phyloP scores from a whole-genome alignment of 2,888 invertebrate genomes.

The Tipula vernalis region DNA sequence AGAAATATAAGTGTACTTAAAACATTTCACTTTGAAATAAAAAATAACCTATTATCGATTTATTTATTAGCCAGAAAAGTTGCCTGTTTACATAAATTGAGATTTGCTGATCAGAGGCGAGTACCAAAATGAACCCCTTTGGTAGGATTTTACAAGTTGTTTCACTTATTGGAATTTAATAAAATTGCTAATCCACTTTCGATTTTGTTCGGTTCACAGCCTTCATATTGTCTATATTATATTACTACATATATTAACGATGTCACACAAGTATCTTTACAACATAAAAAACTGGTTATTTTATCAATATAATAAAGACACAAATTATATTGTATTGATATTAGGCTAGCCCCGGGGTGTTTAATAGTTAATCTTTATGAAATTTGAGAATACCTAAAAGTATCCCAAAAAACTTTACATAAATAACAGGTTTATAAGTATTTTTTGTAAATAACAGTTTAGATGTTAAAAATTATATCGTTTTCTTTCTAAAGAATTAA shows the following conservation, averaged over 20 bases:
- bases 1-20: background rate
- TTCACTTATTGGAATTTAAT: background rate
- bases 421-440: background rate
- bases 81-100: background rate
- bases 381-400: background rate
- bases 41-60: background rate
- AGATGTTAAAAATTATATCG: background rate
- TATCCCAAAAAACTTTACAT: background rate
- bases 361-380: background rate
- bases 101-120: background rate
- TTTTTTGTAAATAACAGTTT: background rate
- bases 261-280: background rate
- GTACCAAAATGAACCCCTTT: background rate
- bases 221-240: background rate
- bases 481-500: background rate
- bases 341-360: background rate
- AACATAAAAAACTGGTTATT: background rate
- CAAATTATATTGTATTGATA: background rate
- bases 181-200: background rate
- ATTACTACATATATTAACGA: background rate
- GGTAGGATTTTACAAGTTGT: background rate
- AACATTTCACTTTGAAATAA: background rate
- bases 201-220: background rate
- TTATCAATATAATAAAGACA: background rate
- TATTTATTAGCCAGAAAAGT: background rate